Evolutionary conservation across 2,113 vertebrate genomes (phyloP).

Genomic region (Clinocottus analis): DNA sequence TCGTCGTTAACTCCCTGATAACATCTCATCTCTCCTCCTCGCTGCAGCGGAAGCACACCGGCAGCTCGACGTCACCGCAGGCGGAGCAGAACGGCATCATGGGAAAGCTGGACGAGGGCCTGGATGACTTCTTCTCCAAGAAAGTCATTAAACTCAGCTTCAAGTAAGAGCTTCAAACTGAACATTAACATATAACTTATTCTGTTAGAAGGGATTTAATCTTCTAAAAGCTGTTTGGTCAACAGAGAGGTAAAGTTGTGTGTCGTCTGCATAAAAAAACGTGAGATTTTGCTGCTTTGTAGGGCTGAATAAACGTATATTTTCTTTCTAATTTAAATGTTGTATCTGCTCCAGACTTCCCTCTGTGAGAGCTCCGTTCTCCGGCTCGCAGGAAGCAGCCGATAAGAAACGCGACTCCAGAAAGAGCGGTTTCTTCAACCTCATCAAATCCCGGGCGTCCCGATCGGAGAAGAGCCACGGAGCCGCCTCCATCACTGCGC

Average conservation of each 20-base stretch:
- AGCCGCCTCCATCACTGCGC: constrained; percentile 51
- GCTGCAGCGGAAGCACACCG: constrained; percentile 58
- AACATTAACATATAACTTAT: neutral
- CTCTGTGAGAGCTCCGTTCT: constrained; percentile 52
- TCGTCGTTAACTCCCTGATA: neutral
- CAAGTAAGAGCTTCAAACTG: constrained; percentile 64
- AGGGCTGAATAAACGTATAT: neutral
- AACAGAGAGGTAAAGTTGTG: neutral
- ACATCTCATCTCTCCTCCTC: neutral
- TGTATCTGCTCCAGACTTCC: constrained; percentile 71
- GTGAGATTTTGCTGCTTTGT: neutral
- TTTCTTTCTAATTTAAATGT: neutral
- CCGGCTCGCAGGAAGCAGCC: constrained; percentile 72
- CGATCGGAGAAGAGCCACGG: constrained; percentile 83
- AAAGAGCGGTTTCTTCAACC: constrained; percentile 92
- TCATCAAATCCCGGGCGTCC: constrained; percentile 90
- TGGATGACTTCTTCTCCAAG: constrained; percentile 97
- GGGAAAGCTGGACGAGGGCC: constrained; percentile 93
- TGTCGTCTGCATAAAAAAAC: neutral
- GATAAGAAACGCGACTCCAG: constrained; percentile 92
- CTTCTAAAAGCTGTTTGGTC: neutral
- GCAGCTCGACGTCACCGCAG: constrained; percentile 74
- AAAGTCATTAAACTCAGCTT: constrained; percentile 90
- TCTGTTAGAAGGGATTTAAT: neutral
- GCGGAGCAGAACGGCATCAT: constrained; percentile 86